A percentile compares a stretch with the other conserved stretches of the same genome.
Evolutionary conservation across 35 echinoderm and acorn worm species (phyloP).

Genomic region (Ptychodera flava): DNA sequence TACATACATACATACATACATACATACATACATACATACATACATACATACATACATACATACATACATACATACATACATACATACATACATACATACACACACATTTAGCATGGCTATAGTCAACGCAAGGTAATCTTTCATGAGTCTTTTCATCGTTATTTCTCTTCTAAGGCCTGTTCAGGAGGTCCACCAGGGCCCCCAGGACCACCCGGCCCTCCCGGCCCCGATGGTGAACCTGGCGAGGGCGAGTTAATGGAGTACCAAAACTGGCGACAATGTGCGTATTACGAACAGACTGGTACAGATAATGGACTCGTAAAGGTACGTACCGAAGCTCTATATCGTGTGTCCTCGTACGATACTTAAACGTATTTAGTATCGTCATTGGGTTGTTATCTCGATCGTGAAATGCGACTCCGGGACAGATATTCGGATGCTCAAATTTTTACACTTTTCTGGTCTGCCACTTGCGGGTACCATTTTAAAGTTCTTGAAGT

Average conservation of each 20-base stretch:
- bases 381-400: too few species aligned
- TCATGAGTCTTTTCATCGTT: background rate
- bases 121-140: too few species aligned
- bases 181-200: constrained; percentile 21
- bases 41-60: background rate
- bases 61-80: background rate
- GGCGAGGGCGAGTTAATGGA: constrained; percentile 57
- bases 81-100: constrained; percentile 2
- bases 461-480: too few species aligned
- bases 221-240: constrained; percentile 29
- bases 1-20: constrained; percentile 2
- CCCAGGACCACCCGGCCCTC: constrained; percentile 35
- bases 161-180: background rate
- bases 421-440: too few species aligned
- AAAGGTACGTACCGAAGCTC: constrained; percentile 62
- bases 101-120: background rate
- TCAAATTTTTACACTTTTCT: too few species aligned
- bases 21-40: constrained; percentile 2
- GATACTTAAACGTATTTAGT: too few species aligned
- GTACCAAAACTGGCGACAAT: constrained; percentile 73
- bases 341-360: too few species aligned
- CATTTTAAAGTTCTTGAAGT: too few species aligned
- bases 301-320: constrained; percentile 59
- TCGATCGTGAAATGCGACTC: too few species aligned
- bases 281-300: constrained; percentile 46